A percentile compares a stretch with the other conserved stretches of the same genome.
phyloP scores from a whole-genome alignment of 2,888 invertebrate genomes.

The Xanthia togata region DNA sequence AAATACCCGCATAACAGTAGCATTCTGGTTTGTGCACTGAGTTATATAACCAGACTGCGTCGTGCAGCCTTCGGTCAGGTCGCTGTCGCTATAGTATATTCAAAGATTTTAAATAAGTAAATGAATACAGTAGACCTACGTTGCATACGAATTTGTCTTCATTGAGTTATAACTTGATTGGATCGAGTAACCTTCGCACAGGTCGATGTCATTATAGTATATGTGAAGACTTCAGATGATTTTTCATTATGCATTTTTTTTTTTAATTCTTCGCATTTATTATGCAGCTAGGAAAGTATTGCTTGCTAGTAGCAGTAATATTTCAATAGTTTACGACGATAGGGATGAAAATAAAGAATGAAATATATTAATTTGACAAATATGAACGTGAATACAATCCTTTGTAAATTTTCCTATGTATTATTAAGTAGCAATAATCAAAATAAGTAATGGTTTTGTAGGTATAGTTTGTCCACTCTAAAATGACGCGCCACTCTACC shows the following conservation, averaged over 20 bases:
- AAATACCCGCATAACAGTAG: slow-evolving; percentile 32
- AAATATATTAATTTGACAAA: neutral
- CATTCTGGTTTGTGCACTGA: slow-evolving; percentile 53
- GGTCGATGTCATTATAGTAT: slow-evolving; percentile 36
- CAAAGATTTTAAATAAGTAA: slow-evolving; percentile 71
- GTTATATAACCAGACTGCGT: slow-evolving; percentile 74
- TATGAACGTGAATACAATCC: neutral
- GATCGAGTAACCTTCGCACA: slow-evolving; percentile 11
- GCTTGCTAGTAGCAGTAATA: neutral
- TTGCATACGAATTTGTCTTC: slow-evolving; percentile 18
- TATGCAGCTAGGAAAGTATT: neutral
- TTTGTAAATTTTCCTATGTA: neutral
- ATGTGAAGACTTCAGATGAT: slow-evolving; percentile 22
- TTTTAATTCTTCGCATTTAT: neutral
- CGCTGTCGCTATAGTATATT: slow-evolving; percentile 78
- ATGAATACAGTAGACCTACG: neutral
- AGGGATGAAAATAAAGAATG: neutral
- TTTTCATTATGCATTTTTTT: neutral
- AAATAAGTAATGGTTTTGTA: neutral
- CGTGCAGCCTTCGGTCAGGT: slow-evolving; percentile 82
- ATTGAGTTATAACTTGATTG: slow-evolving; percentile 23
- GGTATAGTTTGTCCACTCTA: neutral
- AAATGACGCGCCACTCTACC: no score
- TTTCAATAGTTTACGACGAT: neutral
- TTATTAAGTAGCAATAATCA: neutral